These are phyloP conservation scores for Ammodramus savannarum DNA, from an alignment of 2,113 vertebrate species.

Conservation along the genomic window DNA sequence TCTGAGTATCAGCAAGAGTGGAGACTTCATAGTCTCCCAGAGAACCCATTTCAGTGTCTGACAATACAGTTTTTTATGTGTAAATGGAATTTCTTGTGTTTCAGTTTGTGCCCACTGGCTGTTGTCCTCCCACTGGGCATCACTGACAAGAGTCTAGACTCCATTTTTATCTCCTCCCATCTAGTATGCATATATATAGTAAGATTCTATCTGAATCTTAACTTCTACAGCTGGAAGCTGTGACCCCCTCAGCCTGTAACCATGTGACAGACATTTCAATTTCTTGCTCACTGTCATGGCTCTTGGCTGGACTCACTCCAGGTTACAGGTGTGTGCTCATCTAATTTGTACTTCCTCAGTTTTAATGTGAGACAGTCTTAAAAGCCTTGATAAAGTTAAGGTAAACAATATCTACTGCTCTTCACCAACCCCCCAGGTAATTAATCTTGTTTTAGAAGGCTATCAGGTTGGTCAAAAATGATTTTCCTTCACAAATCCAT, in stretches of 20 bases:
- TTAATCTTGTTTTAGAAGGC: neutral
- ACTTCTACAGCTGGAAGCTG: neutral
- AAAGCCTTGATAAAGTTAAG: neutral
- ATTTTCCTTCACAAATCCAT: neutral
- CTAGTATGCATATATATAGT: too few relatives aligned
- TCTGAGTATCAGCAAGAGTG: neutral
- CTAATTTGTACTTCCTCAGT: neutral
- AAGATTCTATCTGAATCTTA: neutral
- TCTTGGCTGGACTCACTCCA: neutral
- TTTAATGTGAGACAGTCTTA: neutral
- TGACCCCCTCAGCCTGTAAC: neutral
- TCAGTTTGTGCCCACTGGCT: neutral
- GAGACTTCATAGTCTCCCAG: neutral
- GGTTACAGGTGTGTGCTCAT: neutral
- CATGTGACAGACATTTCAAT: neutral
- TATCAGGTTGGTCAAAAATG: neutral
- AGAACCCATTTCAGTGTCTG: neutral
- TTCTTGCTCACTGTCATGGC: neutral
- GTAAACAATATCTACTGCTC: neutral
- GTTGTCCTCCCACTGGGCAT: neutral
- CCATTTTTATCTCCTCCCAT: neutral
- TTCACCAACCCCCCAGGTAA: neutral
- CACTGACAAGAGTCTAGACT: neutral
- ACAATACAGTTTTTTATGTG: neutral
- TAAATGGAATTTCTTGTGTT: neutral